Conservation (phyloP, 2,888 invertebrate species). For the Lepas anatifera region DNA sequence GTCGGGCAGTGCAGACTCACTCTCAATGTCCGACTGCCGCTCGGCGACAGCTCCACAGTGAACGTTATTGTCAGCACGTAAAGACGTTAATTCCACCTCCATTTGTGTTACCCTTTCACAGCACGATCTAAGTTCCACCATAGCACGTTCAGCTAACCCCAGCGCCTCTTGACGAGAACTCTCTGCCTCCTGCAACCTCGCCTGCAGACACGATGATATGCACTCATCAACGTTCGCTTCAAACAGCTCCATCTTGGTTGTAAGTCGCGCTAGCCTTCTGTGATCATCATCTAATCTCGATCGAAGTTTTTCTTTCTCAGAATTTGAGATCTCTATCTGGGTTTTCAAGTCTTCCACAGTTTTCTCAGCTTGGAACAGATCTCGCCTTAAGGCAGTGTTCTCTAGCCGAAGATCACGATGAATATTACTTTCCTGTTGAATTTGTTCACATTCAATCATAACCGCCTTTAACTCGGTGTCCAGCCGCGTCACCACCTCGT, state of each 20-base stretch:
- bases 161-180: not conserved
- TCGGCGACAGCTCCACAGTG: not conserved
- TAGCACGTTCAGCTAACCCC: not conserved
- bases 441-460: not conserved
- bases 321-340: not conserved
- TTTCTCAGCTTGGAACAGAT: not conserved
- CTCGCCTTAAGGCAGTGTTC: too few species aligned
- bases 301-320: not conserved
- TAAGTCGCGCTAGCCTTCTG: too few species aligned
- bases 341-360: too few species aligned
- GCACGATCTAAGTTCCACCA: not conserved
- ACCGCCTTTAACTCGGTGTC: not conserved
- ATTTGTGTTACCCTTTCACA: not conserved
- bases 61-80: too few species aligned
- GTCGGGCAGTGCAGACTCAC: not conserved
- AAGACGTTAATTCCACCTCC: not conserved
- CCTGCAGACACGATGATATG: not conserved
- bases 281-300: not conserved
- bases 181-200: not conserved
- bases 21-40: not conserved
- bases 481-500: constrained; percentile 1
- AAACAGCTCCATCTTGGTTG: too few species aligned
- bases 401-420: too few species aligned
- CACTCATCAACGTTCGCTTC: not conserved
- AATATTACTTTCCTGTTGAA: not conserved